A percentile compares a stretch with the other conserved stretches of the same genome.
These are phyloP conservation scores for Gorsachius magnificus DNA, from an alignment of 2,797 vertebrate species.

Conservation along the genomic window DNA sequence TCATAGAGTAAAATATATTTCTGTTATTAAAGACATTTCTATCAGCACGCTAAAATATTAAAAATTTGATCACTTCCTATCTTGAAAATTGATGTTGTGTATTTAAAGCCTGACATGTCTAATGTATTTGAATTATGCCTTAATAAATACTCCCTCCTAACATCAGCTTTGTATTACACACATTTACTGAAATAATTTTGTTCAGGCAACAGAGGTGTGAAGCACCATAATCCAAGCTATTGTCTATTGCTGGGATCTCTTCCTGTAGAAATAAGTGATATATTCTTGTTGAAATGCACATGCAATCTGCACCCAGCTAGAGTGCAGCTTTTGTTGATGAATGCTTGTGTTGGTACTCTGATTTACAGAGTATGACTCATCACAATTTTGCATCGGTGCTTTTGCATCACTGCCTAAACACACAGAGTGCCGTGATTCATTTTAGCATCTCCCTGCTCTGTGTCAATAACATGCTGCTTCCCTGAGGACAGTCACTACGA, in stretches of 20 bases:
- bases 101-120: not conserved
- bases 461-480: not conserved
- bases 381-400: not conserved
- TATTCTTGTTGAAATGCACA: not conserved
- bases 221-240: not conserved
- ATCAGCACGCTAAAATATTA: conserved; percentile 19
- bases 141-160: not conserved
- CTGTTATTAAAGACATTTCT: not conserved
- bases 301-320: not conserved
- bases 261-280: not conserved
- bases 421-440: not conserved
- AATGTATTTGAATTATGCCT: not conserved
- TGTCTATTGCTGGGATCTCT: not conserved
- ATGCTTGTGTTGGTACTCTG: not conserved
- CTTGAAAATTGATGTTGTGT: not conserved
- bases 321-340: not conserved
- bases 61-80: not conserved
- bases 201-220: not conserved
- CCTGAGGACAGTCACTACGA: not conserved
- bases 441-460: not conserved
- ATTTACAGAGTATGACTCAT: not conserved
- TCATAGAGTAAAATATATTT: not conserved
- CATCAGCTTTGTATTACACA: not conserved
- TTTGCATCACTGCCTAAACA: not conserved
- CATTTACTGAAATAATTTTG: not conserved